These are phyloP conservation scores for Elysia crispata DNA, from an alignment of 2,888 invertebrate species.

Conservation along the genomic window DNA sequence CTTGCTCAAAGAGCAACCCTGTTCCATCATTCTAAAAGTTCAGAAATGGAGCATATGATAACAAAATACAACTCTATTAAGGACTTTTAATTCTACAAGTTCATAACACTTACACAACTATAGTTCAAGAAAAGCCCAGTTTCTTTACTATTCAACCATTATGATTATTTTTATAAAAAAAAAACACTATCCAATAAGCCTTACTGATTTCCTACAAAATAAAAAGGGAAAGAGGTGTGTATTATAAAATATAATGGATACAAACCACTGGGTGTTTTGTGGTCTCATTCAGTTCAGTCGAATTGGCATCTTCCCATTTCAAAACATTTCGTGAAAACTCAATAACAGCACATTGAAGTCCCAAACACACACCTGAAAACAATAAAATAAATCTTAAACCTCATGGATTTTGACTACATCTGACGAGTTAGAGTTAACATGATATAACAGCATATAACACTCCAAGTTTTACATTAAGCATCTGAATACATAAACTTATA, in stretches of 20 bases:
- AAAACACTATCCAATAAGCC: neutral
- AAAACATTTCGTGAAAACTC: constrained; percentile 94
- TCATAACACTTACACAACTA: neutral
- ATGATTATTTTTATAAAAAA: neutral
- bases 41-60: neutral
- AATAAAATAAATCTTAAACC: neutral
- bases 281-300: constrained; percentile 88
- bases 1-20: too few species aligned
- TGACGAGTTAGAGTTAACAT: too few species aligned
- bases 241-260: constrained; percentile 1
- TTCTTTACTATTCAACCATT: too few species aligned
- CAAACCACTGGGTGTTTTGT: constrained; percentile 85
- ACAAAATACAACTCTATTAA: neutral
- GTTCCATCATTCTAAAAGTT: too few species aligned
- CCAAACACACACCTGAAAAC: constrained; percentile 88
- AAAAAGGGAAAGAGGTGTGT: neutral
- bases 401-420: too few species aligned
- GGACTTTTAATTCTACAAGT: neutral
- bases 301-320: constrained; percentile 87
- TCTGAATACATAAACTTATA: too few species aligned
- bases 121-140: too few species aligned
- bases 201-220: neutral
- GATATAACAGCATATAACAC: too few species aligned
- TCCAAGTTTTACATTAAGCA: too few species aligned
- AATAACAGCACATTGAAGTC: constrained; percentile 96